A percentile compares a stretch with the other conserved stretches of the same genome.
phyloP scores from a whole-genome alignment of 1,140 invertebrate species.

The Drosophila athabasca region DNA sequence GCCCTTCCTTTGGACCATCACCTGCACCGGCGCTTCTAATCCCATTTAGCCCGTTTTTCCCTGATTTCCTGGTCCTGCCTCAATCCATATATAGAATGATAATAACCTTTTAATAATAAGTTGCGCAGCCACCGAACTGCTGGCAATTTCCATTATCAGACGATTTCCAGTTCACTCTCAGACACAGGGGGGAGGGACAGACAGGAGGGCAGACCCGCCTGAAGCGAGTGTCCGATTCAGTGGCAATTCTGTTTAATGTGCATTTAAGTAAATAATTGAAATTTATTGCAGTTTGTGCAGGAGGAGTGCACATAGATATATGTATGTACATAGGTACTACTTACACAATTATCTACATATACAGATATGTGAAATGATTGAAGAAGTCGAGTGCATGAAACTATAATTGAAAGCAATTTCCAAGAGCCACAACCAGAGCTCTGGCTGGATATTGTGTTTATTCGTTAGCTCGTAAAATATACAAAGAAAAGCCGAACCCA shows the following conservation, averaged over 20 bases:
- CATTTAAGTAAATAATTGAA: slow-evolving; percentile 74
- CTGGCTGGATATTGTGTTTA: slow-evolving; percentile 12
- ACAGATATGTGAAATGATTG: slow-evolving; percentile 41
- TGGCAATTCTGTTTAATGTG: slow-evolving; percentile 63
- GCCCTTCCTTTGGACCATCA: too few species aligned
- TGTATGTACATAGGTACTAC: too few species aligned
- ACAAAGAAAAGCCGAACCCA: slow-evolving; percentile 19
- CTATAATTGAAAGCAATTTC: slow-evolving; percentile 45
- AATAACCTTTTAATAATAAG: slow-evolving; percentile 28
- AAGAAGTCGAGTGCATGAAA: slow-evolving; percentile 37
- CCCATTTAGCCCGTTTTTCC: too few species aligned
- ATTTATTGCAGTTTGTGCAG: slow-evolving; percentile 57
- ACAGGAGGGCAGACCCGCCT: not conserved
- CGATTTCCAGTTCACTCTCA: slow-evolving; percentile 7
- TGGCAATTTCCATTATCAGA: slow-evolving; percentile 19
- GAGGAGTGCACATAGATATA: slow-evolving; percentile 21
- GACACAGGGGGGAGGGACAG: not conserved
- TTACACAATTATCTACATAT: slow-evolving; percentile 10
- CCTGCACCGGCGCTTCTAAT: too few species aligned
- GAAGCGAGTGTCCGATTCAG: not conserved
- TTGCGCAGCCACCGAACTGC: too few species aligned
- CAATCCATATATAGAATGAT: slow-evolving; percentile 2
- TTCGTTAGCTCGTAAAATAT: slow-evolving; percentile 20
- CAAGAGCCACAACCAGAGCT: slow-evolving; percentile 24
- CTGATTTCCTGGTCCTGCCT: not conserved